Base-by-base conservation (phyloP, 53 echinoderm and acorn worm species). In the Hippasteria phrygiana region DNA sequence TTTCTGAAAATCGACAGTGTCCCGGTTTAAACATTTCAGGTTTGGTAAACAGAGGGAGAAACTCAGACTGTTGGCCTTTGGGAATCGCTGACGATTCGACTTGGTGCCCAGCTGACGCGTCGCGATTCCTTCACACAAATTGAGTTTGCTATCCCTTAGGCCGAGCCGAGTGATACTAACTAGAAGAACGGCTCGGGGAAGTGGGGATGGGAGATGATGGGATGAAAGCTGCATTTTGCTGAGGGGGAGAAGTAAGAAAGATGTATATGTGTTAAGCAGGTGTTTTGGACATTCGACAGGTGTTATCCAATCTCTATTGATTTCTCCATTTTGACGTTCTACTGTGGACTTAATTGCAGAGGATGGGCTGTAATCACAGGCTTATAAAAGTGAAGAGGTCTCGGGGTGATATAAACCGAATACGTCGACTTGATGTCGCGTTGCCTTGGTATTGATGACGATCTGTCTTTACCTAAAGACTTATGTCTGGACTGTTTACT, bases 381-480 rank as follows among this genome's bases (percentile, higher is more conserved):
- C 48, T 75, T 74, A n/a, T 47, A 51, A 8, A 35, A 29, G 77
- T 35, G 10, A 53, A 34, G 77, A 35, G 39, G 54, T 55, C 55
- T 53, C 11, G 77, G 46, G 75, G 43, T 75, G 75, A 45, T 40
- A 34, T 77, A 55, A 80, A 80, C 42, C 80, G 80, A 80, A 62
- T 59, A 39, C 22, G 24, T 42, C 42, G 80, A 80, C 80, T 62
- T 28, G 32, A 34, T 63, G 80, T 80, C 80, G 62, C 38, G 80
- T 80, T 80, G 62, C 62, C 80, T 80, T 80, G 80, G 80, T 80
- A 63, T 80, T 63, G 80, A 63, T 80, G 80, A 80, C 62, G 80
- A 42, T 54, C 54, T 54, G 54, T 54, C 54, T 54, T 54, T 20
- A 4, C 3, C 17, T 13, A 1, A 54, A 20, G 54, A 18, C 13